Percentiles rank a stretch among this genome's conserved stretches.
Conservation (phyloP, 2,888 invertebrate species). For the Hartigia nigra region DNA sequence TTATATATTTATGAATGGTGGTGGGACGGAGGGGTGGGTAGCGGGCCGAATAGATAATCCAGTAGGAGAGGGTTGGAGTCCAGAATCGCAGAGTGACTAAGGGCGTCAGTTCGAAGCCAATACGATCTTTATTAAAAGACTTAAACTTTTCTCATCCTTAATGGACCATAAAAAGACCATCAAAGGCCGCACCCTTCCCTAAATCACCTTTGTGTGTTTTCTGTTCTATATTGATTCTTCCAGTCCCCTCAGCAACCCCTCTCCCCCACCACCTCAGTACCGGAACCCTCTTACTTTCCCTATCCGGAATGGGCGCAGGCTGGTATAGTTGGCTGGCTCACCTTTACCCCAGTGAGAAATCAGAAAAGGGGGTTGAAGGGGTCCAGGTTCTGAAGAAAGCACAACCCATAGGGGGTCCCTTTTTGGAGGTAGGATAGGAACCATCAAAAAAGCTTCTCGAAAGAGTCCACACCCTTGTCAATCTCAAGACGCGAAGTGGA, state of each 20-base stretch:
- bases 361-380: background rate
- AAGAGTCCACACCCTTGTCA: background rate
- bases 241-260: background rate
- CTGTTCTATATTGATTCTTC: background rate
- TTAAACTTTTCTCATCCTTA: slow-evolving; percentile 21
- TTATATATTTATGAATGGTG: slow-evolving; percentile 15
- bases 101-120: background rate
- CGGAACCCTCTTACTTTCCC: background rate
- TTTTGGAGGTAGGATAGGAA: background rate
- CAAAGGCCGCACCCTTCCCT: slow-evolving; percentile 22
- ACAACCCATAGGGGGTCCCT: background rate
- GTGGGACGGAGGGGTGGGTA: background rate
- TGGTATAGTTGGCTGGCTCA: background rate
- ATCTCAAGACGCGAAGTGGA: background rate
- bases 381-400: background rate
- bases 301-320: background rate
- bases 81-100: background rate
- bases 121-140: slow-evolving; percentile 24
- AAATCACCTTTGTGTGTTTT: slow-evolving; percentile 19
- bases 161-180: slow-evolving; percentile 31
- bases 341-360: background rate
- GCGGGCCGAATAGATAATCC: background rate
- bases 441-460: background rate
- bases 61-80: background rate
- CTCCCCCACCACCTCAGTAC: background rate